These are phyloP conservation scores for Acheta domesticus DNA, from an alignment of 2,888 invertebrate species.

Conservation along the genomic window DNA sequence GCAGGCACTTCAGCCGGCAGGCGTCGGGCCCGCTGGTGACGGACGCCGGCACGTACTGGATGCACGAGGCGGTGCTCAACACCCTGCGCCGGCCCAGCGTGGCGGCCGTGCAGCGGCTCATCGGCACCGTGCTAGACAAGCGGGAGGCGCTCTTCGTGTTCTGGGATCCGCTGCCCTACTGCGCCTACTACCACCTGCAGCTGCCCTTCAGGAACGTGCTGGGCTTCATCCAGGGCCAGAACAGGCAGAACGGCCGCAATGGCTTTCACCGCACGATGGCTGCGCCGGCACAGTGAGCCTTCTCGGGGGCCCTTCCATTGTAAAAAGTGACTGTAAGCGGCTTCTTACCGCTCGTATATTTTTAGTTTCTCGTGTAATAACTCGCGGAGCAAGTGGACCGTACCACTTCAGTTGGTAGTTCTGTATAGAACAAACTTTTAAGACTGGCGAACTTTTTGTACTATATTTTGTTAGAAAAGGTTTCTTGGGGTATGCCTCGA, in stretches of 20 bases:
- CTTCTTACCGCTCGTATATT: too few relatives aligned
- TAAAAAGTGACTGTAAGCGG: too few relatives aligned
- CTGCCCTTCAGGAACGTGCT: slow-evolving; percentile 62
- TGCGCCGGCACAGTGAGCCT: slow-evolving; percentile 29
- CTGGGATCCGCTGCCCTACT: slow-evolving; percentile 84
- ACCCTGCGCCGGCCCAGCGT: slow-evolving; percentile 51
- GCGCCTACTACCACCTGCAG: slow-evolving; percentile 80
- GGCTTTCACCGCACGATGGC: slow-evolving; percentile 32
- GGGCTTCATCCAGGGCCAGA: slow-evolving; percentile 52
- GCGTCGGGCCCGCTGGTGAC: slow-evolving; percentile 54
- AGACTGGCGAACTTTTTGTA: background rate
- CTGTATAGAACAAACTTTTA: background rate
- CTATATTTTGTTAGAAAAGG: background rate
- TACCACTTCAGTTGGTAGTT: background rate
- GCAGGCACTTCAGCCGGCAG: slow-evolving; percentile 58
- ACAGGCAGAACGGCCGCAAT: slow-evolving; percentile 25
- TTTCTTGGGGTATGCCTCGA: background rate
- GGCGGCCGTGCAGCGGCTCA: slow-evolving; percentile 56
- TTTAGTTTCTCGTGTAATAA: too few relatives aligned
- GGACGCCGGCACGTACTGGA: slow-evolving; percentile 54
- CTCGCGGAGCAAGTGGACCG: background rate
- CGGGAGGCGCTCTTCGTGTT: slow-evolving; percentile 75
- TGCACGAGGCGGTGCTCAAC: slow-evolving; percentile 57
- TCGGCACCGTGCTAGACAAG: slow-evolving; percentile 70
- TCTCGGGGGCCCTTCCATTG: background rate